phyloP scores from a whole-genome alignment of 2,888 invertebrate genomes.

The Drosophila nigricruria region DNA sequence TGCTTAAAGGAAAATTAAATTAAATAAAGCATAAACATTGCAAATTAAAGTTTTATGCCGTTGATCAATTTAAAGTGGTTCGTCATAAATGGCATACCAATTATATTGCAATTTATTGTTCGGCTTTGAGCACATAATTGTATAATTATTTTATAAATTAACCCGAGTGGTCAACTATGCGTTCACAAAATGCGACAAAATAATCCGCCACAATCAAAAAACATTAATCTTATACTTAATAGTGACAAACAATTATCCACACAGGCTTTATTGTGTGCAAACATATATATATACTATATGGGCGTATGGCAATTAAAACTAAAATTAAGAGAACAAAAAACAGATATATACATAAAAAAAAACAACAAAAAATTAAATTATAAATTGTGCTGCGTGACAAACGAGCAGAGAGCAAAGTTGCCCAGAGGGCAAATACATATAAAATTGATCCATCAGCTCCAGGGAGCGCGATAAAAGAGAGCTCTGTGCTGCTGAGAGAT shows the following conservation, averaged over 20 bases:
- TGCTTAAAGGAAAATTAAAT: neutral
- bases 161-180: constrained; percentile 10
- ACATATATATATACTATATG: neutral
- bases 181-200: constrained; percentile 39
- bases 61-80: constrained; percentile 5
- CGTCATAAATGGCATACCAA: constrained; percentile 6
- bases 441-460: constrained; percentile 16
- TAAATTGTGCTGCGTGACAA: constrained; percentile 24
- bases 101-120: constrained; percentile 34
- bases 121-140: constrained; percentile 35
- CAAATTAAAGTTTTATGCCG: neutral
- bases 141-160: constrained; percentile 40
- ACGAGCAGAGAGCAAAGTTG: constrained; percentile 9
- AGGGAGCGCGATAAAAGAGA: constrained; percentile 21
- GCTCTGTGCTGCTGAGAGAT: constrained; percentile 7
- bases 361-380: constrained; percentile 12
- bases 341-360: neutral
- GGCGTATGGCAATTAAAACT: constrained; percentile 13
- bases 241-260: constrained; percentile 51
- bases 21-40: neutral
- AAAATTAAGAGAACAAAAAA: constrained; percentile 19
- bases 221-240: constrained; percentile 67
- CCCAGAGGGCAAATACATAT: constrained; percentile 9
- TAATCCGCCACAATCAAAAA: constrained; percentile 52
- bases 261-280: neutral